phyloP scores from a whole-genome alignment of 2,113 vertebrate species.

The Sturnus vulgaris region DNA sequence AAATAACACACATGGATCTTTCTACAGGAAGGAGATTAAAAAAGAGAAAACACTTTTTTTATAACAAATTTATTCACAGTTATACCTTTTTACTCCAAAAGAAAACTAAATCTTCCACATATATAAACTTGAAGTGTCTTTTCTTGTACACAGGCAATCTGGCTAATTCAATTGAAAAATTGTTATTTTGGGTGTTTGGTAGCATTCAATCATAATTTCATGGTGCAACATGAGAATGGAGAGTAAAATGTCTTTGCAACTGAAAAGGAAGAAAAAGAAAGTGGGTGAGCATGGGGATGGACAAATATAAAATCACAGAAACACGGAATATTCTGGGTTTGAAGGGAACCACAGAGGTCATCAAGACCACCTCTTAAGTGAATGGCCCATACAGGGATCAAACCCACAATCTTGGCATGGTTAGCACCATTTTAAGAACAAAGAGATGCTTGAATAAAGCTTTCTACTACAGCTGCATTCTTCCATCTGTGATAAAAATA shows the following conservation, averaged over 20 bases:
- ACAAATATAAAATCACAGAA: neutral
- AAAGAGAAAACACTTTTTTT: neutral
- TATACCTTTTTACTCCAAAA: neutral
- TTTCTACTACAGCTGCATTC: neutral
- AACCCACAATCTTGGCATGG: too few relatives aligned
- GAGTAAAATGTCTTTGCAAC: neutral
- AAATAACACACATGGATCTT: neutral
- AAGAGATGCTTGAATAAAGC: neutral
- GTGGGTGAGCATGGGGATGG: fast-evolving
- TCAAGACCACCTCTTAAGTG: neutral
- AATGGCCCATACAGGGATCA: neutral
- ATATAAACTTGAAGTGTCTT: neutral
- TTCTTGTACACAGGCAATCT: neutral
- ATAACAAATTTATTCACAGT: neutral
- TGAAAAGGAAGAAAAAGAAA: neutral
- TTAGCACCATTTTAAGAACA: neutral
- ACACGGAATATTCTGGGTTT: neutral
- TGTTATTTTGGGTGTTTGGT: neutral
- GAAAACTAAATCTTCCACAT: neutral
- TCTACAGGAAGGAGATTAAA: neutral
- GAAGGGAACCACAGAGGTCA: neutral
- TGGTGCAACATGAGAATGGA: neutral
- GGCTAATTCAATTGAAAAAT: neutral
- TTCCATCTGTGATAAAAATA: neutral
- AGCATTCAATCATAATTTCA: neutral